These are phyloP conservation scores for Helicoverpa assulta DNA, from an alignment of 2,888 invertebrate genomes.

Conservation along the genomic window DNA sequence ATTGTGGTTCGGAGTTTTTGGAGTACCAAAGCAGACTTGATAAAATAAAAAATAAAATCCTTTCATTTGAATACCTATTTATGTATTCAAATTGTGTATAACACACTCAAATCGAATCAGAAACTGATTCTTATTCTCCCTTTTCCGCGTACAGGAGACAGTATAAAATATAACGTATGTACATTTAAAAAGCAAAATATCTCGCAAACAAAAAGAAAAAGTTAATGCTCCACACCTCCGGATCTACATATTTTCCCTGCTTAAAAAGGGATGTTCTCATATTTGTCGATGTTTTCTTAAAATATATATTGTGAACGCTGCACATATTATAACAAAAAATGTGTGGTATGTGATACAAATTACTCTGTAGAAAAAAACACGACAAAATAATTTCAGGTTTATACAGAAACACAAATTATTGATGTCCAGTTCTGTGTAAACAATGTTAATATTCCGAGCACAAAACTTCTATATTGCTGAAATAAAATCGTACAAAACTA, in stretches of 20 bases:
- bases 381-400: too few species aligned
- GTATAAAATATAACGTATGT: slow-evolving; percentile 52
- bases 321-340: too few species aligned
- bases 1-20: background rate
- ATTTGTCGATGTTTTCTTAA: slow-evolving; percentile 47
- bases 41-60: slow-evolving; percentile 2
- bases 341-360: too few species aligned
- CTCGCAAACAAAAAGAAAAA: slow-evolving; percentile 60
- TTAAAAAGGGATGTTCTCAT: slow-evolving; percentile 42
- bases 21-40: background rate
- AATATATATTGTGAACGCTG: background rate
- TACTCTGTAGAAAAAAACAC: too few species aligned
- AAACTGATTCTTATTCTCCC: slow-evolving; percentile 27
- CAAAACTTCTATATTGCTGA: slow-evolving; percentile 27
- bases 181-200: slow-evolving; percentile 64
- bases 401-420: background rate
- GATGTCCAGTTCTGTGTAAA: slow-evolving; percentile 15
- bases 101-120: slow-evolving; percentile 13
- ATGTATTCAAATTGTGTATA: background rate
- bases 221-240: slow-evolving; percentile 61
- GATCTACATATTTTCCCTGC: slow-evolving; percentile 57
- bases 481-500: slow-evolving; percentile 43
- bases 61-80: background rate
- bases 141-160: slow-evolving; percentile 24
- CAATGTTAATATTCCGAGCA: slow-evolving; percentile 25